A percentile compares a stretch with the other conserved stretches of the same genome.
Conservation (phyloP, 2,797 vertebrate species). For the Sparus aurata region DNA sequence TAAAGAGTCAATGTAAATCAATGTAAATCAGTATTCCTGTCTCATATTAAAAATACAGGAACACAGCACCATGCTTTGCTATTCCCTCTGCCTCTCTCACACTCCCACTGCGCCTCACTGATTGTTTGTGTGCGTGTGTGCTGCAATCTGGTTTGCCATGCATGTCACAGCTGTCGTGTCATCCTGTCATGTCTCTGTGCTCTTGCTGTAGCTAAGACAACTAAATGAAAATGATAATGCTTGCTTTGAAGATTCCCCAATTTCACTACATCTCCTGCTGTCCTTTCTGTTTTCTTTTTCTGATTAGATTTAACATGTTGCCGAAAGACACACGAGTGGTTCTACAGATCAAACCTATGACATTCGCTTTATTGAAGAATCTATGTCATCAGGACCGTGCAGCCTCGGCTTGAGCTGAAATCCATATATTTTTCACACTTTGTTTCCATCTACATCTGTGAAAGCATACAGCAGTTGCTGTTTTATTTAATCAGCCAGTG, state of each 20-base stretch:
- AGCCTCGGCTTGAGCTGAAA: slow-evolving; percentile 1
- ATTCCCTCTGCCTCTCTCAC: slow-evolving; percentile 35
- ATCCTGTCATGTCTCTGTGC: slow-evolving; percentile 30
- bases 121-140: slow-evolving; percentile 45
- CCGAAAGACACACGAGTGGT: not conserved
- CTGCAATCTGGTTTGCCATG: slow-evolving; percentile 46
- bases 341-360: not conserved
- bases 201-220: slow-evolving; percentile 16
- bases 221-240: slow-evolving; percentile 17
- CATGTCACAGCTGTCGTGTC: slow-evolving; percentile 49
- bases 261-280: not conserved
- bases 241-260: not conserved
- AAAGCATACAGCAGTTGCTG: not conserved
- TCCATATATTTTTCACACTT: not conserved
- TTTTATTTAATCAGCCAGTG: not conserved
- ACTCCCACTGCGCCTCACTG: slow-evolving; percentile 20
- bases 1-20: slow-evolving; percentile 10
- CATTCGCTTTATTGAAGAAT: slow-evolving; percentile 12
- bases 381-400: slow-evolving; percentile 3
- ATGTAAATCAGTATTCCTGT: slow-evolving; percentile 59
- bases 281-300: not conserved
- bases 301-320: not conserved
- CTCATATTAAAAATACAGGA: slow-evolving; percentile 43
- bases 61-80: slow-evolving; percentile 33
- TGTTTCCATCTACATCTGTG: not conserved